These are phyloP conservation scores for Folsomia candida DNA, from an alignment of 2,888 invertebrate genomes.

Conservation along the genomic window DNA sequence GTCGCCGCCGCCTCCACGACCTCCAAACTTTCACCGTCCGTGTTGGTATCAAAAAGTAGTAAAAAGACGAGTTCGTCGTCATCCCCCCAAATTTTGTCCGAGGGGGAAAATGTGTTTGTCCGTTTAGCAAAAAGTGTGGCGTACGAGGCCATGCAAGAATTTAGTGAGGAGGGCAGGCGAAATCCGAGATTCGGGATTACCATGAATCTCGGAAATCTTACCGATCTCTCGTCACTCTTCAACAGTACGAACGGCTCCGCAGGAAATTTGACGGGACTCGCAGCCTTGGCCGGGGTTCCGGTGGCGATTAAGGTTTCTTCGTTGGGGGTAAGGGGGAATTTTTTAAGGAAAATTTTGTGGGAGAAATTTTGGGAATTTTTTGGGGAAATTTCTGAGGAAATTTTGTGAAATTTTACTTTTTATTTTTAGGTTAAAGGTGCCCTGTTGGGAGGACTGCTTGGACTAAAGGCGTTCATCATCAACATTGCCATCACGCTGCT, in stretches of 20 bases:
- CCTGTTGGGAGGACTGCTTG: slow-evolving; percentile 18
- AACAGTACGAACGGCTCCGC: background rate
- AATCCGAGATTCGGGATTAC: slow-evolving; percentile 35
- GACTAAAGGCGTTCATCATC: slow-evolving; percentile 20
- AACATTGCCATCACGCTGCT: slow-evolving; percentile 14
- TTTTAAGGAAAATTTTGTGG: background rate
- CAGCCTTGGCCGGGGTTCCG: background rate
- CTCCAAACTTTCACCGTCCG: too few species aligned
- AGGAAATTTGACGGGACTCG: background rate
- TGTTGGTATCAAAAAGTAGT: too few species aligned
- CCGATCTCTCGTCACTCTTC: background rate
- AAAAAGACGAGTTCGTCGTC: too few species aligned
- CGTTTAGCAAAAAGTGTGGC: slow-evolving; percentile 32
- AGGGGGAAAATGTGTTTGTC: slow-evolving; percentile 19
- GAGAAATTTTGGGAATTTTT: background rate
- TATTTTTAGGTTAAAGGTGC: slow-evolving; percentile 15
- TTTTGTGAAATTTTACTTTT: background rate
- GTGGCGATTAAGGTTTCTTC: background rate
- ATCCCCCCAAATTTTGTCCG: too few species aligned
- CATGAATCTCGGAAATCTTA: background rate
- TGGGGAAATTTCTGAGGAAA: background rate
- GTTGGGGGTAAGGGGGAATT: background rate
- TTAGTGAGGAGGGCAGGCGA: slow-evolving; percentile 28
- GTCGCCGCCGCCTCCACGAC: too few species aligned
- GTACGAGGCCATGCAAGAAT: slow-evolving; percentile 24